Conservation (phyloP, 2,888 invertebrate species). For the Andricus curvator region DNA sequence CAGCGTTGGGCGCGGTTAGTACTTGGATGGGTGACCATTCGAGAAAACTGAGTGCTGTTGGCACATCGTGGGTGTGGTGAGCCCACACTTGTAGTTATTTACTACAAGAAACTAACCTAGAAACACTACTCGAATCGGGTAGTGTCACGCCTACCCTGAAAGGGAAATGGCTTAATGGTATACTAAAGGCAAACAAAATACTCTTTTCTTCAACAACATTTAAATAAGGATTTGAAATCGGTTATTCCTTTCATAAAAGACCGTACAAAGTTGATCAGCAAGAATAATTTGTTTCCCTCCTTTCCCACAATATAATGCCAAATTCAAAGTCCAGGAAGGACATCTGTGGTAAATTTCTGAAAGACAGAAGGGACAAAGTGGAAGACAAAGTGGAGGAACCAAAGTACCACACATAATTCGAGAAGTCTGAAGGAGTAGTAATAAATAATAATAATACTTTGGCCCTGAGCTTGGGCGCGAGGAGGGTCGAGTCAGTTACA, state of each 20-base stretch:
- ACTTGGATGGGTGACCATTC: no score
- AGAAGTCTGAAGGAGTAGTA: background rate
- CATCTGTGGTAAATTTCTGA: background rate
- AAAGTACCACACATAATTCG: background rate
- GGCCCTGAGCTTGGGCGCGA: conserved; percentile 4
- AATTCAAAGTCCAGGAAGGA: conserved; percentile 30
- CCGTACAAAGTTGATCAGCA: background rate
- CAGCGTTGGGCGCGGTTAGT: no score
- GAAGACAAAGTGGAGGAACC: conserved; percentile 10
- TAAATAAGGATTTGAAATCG: background rate
- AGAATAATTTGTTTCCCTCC: background rate
- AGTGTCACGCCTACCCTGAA: no score
- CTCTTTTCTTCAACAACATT: no score
- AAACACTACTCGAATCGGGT: no score
- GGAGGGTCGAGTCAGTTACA: conserved; percentile 31
- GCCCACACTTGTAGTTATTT: no score
- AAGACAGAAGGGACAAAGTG: conserved; percentile 8
- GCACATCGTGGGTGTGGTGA: no score
- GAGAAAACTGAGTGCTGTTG: no score
- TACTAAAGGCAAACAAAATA: no score
- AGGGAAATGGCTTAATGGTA: no score
- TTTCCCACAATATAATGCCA: conserved; percentile 9
- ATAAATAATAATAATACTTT: background rate
- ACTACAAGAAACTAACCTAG: no score
- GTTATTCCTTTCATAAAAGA: background rate